A percentile compares a stretch with the other conserved stretches of the same genome.
Conservation (phyloP, 2,797 vertebrate species). For the Astyanax mexicanus region DNA sequence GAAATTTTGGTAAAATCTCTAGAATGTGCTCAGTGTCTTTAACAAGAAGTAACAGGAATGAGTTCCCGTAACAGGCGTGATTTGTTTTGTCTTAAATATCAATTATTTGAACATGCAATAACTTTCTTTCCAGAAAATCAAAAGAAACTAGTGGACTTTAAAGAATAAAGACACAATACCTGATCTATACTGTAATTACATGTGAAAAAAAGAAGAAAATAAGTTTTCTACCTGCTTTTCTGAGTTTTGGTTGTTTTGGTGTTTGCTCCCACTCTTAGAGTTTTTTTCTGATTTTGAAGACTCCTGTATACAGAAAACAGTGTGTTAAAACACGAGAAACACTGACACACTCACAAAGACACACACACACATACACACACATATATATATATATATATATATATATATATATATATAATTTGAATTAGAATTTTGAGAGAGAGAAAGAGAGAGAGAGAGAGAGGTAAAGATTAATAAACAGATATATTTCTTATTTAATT, state of each 20-base stretch:
- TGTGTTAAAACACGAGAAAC: neutral
- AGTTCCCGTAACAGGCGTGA: no score
- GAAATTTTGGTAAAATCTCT: no score
- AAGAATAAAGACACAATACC: no score
- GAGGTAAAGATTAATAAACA: neutral
- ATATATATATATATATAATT: no score
- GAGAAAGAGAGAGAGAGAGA: no score
- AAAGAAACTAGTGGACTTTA: no score
- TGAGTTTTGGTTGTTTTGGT: slow-evolving; percentile 57
- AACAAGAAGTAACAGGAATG: no score
- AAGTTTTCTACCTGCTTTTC: slow-evolving; percentile 71
- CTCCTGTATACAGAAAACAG: slow-evolving; percentile 58
- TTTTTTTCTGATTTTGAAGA: slow-evolving; percentile 70
- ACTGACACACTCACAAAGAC: neutral
- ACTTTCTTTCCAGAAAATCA: no score
- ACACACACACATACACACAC: neutral
- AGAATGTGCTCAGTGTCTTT: no score
- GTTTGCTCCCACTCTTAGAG: slow-evolving; percentile 73
- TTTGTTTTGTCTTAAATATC: no score
- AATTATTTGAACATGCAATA: neutral
- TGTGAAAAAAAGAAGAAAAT: neutral
- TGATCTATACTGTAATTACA: neutral
- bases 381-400: no score
- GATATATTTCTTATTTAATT: neutral
- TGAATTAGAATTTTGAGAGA: no score